Base-by-base conservation (phyloP, 2,797 vertebrate genomes). In the Limosa lapponica region DNA sequence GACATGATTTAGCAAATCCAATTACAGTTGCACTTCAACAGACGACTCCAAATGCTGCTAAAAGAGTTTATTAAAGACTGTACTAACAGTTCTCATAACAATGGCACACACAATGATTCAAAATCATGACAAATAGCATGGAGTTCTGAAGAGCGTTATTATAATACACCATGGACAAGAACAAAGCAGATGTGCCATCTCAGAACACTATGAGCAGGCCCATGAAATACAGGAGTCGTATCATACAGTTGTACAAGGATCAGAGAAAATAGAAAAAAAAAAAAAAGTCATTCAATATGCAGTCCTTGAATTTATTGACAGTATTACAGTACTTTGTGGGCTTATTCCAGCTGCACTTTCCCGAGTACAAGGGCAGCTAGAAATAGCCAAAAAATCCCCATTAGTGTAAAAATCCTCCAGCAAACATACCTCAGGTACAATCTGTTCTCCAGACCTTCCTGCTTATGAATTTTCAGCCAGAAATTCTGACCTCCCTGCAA, bases 11-110 rank as follows among this genome's bases (percentile, higher is more conserved):
- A 67, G 54, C 51, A 90, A 94, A 87, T 13, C 17, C 16, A 62
- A 3, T 37, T 48, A 78, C 57, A 69, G 46, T 72, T 41, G 65
- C 7, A 36, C 20, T 65, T 52, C 66, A 96, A 90, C 14, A 96
- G 61, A 78, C 36, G 4, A 95, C 87, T 67, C 58, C 85, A 92
- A 75, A 94, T 88, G 90, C 91, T 98, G 96, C 96, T 97, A 95
- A 96, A 97, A 97, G 96, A 88, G 96, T 98, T 98, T 98, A 98
- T 98, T 98, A 95, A 87, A 96, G 96, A 97, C 94, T 89, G 97
- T 85, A 64, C 96, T 96, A 97, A 92, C 95, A 95, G 96, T 84
- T 95, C 81, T 82, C 62, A 19, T 96, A 97, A 97, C 96, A 97
- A 96, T 98, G 98, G 98, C 97, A 98, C 98, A 4, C 96, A 98